These are phyloP conservation scores for Myrmecophaga tridactyla DNA, from an alignment of 2,113 vertebrate species.

Conservation along the genomic window DNA sequence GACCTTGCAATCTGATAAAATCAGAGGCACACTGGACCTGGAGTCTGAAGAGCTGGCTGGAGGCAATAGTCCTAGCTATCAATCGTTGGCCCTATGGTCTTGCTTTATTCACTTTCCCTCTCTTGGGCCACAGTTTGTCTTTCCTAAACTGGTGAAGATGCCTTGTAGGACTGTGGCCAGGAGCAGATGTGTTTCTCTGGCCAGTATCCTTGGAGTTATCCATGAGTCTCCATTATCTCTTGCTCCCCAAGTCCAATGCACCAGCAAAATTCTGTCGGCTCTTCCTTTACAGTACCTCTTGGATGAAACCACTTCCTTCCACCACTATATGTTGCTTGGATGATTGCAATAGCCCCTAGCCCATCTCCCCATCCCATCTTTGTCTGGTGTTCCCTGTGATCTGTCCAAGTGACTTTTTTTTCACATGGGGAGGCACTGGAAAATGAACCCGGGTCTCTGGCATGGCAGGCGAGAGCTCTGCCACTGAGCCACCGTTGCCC, in stretches of 20 bases:
- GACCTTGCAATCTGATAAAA: not conserved
- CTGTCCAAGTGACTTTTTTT: not conserved
- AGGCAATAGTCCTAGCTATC: rapidly evolving
- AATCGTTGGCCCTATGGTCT: not conserved
- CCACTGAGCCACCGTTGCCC: no score
- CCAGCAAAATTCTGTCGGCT: not conserved
- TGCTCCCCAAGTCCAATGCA: not conserved
- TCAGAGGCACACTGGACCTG: no score
- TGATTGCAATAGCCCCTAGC: not conserved
- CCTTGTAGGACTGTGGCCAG: rapidly evolving
- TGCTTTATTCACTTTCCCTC: rapidly evolving
- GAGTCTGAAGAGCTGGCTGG: not conserved
- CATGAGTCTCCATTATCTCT: no score
- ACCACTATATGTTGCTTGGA: not conserved
- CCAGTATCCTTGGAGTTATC: not conserved
- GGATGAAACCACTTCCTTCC: not conserved
- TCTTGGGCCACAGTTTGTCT: not conserved
- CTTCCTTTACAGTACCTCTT: rapidly evolving
- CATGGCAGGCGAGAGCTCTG: no score
- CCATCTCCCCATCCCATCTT: not conserved
- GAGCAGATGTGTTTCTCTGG: not conserved
- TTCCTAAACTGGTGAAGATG: not conserved
- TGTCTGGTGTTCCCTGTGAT: rapidly evolving
- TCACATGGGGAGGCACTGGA: no score
- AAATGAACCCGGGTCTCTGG: no score